Evolutionary conservation across 2,888 invertebrate genomes (phyloP).

Genomic region (Cancer borealis): DNA sequence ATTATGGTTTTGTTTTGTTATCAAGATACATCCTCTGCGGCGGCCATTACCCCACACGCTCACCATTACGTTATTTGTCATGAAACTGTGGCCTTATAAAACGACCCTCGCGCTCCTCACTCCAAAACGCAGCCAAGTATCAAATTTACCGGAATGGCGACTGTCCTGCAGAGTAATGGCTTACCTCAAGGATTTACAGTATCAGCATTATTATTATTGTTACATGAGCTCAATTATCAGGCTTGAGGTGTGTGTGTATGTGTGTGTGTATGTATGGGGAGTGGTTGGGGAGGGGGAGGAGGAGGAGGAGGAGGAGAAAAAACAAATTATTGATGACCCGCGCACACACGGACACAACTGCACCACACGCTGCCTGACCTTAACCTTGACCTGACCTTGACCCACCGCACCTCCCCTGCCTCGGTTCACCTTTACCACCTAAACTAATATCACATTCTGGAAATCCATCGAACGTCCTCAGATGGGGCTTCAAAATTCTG

Average conservation of each 20-base stretch:
- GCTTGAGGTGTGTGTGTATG: constrained; percentile 22
- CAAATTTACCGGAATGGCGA: neutral
- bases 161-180: neutral
- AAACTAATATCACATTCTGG: constrained; percentile 38
- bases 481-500: neutral
- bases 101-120: neutral
- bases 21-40: neutral
- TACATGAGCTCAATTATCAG: neutral
- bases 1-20: neutral
- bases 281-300: too few relatives aligned
- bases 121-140: neutral
- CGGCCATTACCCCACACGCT: neutral
- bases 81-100: neutral
- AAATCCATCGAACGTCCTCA: neutral
- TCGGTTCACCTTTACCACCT: neutral
- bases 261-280: neutral
- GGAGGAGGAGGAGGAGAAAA: too few relatives aligned
- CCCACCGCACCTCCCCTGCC: constrained; percentile 31
- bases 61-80: neutral
- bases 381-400: neutral
- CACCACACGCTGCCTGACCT: neutral
- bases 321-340: neutral
- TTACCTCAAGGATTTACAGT: neutral
- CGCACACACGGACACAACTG: neutral
- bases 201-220: neutral